Percentiles rank a stretch among this genome's conserved stretches.
Evolutionary conservation across 2,888 invertebrate species (phyloP).

Genomic region (Pheosia tremula): DNA sequence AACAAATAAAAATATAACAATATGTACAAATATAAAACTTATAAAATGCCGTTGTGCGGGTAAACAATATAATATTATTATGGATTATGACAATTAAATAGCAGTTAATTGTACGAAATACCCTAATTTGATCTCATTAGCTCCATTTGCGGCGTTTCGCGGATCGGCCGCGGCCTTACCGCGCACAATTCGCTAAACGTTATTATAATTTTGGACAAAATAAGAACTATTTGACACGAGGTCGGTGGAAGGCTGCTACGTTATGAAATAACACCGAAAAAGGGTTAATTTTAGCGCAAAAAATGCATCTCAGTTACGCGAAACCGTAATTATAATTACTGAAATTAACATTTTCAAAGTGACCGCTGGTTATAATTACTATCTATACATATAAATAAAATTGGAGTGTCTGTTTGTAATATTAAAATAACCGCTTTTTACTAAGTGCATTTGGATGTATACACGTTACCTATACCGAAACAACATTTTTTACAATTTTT

Average conservation of each 20-base stretch:
- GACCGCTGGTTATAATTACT: slow-evolving; percentile 1
- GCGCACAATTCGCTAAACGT: neutral
- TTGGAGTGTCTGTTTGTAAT: too few species aligned
- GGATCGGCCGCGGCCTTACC: neutral
- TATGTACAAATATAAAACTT: too few species aligned
- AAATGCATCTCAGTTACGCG: neutral
- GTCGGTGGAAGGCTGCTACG: neutral
- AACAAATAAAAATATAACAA: too few species aligned
- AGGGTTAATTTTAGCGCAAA: neutral
- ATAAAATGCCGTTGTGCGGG: too few species aligned
- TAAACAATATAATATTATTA: too few species aligned
- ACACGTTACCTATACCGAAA: too few species aligned
- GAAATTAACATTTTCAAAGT: neutral
- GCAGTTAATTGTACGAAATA: neutral
- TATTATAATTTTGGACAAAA: slow-evolving; percentile 1
- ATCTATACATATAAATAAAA: too few species aligned
- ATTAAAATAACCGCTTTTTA: too few species aligned
- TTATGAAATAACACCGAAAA: neutral
- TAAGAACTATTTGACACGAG: neutral
- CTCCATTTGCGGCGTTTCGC: neutral
- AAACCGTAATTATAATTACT: neutral
- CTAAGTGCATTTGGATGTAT: too few species aligned
- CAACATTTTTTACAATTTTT: too few species aligned
- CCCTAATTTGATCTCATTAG: neutral
- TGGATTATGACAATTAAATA: neutral